Percentiles rank a stretch among this genome's conserved stretches.
Conservation (phyloP, 2,113 vertebrate species). For the Cinclus cinclus region DNA sequence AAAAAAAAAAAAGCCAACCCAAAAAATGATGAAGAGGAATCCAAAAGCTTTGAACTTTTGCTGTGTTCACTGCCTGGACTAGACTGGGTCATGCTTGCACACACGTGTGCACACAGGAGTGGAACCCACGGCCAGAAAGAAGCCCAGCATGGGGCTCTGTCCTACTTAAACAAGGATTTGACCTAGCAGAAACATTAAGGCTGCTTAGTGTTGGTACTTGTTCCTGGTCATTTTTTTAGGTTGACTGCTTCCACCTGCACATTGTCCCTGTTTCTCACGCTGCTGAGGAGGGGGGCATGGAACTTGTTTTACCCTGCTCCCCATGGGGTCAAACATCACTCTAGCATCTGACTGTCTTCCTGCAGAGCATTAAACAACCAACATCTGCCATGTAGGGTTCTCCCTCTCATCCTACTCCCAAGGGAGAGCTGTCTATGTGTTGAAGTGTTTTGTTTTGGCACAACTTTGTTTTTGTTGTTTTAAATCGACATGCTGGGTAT, state of each 20-base stretch:
- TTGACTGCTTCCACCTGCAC: not conserved
- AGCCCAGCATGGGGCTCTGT: not conserved
- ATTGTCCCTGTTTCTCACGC: accelerated
- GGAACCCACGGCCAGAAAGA: not conserved
- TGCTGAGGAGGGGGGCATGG: not conserved
- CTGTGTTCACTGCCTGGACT: not conserved
- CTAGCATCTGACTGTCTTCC: not conserved
- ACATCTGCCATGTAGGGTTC: not conserved
- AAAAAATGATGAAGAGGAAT: not conserved
- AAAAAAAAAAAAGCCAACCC: not conserved
- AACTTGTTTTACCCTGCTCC: not conserved
- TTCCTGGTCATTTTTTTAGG: not conserved
- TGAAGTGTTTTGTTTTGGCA: conserved; percentile 10
- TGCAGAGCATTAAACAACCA: not conserved
- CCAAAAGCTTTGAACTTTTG: conserved; percentile 3
- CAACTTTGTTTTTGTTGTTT: conserved; percentile 4
- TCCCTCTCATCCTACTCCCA: not conserved
- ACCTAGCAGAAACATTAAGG: not conserved
- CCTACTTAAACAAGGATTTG: not conserved
- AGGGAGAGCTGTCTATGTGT: not conserved
- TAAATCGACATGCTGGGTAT: not conserved
- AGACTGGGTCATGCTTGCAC: not conserved
- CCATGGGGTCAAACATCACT: not conserved
- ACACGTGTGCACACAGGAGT: accelerated
- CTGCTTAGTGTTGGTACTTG: not conserved